Conservation (phyloP, 1,140 invertebrate genomes). For the Atta cephalotes region DNA sequence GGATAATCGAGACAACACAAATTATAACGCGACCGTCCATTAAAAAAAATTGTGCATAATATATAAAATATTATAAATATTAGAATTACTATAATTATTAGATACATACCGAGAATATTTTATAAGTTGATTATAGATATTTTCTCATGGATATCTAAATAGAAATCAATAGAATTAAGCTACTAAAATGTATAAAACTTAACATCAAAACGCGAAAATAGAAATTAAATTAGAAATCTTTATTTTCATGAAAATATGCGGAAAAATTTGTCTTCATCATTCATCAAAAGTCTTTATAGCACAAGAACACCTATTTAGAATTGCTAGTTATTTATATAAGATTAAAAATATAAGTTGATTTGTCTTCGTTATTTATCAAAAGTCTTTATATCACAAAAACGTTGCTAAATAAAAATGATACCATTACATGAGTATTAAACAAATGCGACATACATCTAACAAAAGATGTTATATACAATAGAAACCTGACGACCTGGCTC, state of each 20-base stretch:
- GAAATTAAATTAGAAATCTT: not conserved
- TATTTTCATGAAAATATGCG: not conserved
- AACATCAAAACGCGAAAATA: not conserved
- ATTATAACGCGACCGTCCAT: conserved; percentile 4
- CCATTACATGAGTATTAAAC: not conserved
- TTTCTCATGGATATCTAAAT: too few relatives aligned
- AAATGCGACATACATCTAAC: not conserved
- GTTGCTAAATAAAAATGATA: not conserved
- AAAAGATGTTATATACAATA: not conserved
- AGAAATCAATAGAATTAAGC: not conserved
- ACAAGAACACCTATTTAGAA: too few relatives aligned
- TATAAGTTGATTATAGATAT: too few relatives aligned
- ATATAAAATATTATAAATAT: conserved; percentile 4
- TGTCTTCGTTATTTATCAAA: too few relatives aligned
- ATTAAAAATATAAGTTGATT: too few relatives aligned
- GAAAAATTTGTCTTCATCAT: not conserved
- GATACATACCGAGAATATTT: too few relatives aligned
- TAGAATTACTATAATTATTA: too few relatives aligned
- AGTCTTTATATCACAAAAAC: not conserved
- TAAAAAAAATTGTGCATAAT: not conserved
- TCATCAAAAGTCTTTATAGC: not conserved
- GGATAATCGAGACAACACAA: not conserved
- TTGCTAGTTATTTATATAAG: too few relatives aligned
- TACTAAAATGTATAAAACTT: not conserved
- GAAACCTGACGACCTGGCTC: not conserved